phyloP scores from a whole-genome alignment of 2,888 invertebrate genomes.

The Mesorhabditis belari region DNA sequence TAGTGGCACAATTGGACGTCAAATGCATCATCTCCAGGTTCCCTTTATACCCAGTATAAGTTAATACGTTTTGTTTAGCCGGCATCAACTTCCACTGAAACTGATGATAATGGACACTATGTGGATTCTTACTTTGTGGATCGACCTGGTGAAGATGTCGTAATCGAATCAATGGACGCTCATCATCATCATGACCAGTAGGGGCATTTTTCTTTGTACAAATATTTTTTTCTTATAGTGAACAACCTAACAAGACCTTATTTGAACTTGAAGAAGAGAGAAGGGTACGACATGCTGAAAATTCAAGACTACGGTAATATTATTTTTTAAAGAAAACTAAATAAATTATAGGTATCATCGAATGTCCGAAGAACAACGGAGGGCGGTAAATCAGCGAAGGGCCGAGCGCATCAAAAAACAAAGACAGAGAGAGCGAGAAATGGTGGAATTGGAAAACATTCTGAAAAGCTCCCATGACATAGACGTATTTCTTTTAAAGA shows the following conservation, averaged over 20 bases:
- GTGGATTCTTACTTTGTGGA: not conserved
- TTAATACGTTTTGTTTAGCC: too few species aligned
- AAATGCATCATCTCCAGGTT: not conserved
- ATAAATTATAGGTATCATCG: conserved; percentile 1
- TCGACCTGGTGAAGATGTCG: not conserved
- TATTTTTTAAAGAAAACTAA: not conserved
- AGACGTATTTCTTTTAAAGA: not conserved
- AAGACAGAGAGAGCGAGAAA: conserved; percentile 8
- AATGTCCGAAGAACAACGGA: conserved; percentile 4
- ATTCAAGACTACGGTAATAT: not conserved
- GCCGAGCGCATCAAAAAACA: conserved; percentile 5
- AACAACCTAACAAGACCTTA: not conserved
- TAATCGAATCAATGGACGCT: too few species aligned
- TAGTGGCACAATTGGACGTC: not conserved
- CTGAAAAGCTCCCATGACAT: conserved; percentile 5
- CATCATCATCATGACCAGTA: too few species aligned
- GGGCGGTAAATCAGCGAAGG: conserved; percentile 3
- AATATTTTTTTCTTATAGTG: not conserved
- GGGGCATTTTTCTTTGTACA: too few species aligned
- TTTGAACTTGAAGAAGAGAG: conserved; percentile 8
- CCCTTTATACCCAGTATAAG: not conserved
- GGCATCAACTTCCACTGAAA: too few species aligned
- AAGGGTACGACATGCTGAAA: not conserved
- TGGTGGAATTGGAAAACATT: conserved; percentile 11
- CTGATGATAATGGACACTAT: not conserved